Evolutionary conservation across 1,140 invertebrate genomes (phyloP).

Genomic region (Zaprionus gabonicus): DNA sequence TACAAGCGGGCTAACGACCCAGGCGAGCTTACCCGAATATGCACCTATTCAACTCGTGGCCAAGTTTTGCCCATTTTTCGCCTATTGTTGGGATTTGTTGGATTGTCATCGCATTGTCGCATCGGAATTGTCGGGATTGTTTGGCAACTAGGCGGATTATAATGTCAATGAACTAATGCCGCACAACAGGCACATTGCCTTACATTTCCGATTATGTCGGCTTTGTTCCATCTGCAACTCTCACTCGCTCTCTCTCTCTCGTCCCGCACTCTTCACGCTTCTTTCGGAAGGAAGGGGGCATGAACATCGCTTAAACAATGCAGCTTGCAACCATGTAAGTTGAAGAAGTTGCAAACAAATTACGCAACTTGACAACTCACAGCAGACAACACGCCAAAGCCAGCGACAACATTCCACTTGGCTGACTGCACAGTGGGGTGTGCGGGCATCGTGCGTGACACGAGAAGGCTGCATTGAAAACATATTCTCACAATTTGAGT

Average conservation of each 20-base stretch:
- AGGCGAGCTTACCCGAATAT: background rate
- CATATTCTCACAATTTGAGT: background rate
- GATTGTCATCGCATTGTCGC: slow-evolving; percentile 25
- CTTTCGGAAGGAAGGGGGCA: slow-evolving; percentile 46
- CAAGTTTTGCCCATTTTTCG: slow-evolving; percentile 14
- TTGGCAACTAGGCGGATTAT: slow-evolving; percentile 51
- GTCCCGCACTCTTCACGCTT: background rate
- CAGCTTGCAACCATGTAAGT: slow-evolving; percentile 25
- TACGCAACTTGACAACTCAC: slow-evolving; percentile 70
- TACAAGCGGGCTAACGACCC: slow-evolving; percentile 2
- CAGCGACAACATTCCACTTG: slow-evolving; percentile 54
- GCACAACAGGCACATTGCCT: slow-evolving; percentile 59
- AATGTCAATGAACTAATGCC: slow-evolving; percentile 57
- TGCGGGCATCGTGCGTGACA: background rate
- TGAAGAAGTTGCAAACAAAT: slow-evolving; percentile 77
- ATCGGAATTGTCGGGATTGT: slow-evolving; percentile 21
- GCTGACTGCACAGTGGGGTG: slow-evolving; percentile 45
- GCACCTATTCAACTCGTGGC: slow-evolving; percentile 9
- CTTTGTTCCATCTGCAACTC: slow-evolving; percentile 37
- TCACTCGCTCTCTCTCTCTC: background rate
- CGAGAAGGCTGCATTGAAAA: background rate
- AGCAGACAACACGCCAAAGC: slow-evolving; percentile 11
- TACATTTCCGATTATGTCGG: slow-evolving; percentile 70
- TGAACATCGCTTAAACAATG: slow-evolving; percentile 65
- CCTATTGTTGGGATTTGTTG: background rate